Evolutionary conservation across 2,113 vertebrate genomes (phyloP).

Genomic region (Micronycteris hirsuta): DNA sequence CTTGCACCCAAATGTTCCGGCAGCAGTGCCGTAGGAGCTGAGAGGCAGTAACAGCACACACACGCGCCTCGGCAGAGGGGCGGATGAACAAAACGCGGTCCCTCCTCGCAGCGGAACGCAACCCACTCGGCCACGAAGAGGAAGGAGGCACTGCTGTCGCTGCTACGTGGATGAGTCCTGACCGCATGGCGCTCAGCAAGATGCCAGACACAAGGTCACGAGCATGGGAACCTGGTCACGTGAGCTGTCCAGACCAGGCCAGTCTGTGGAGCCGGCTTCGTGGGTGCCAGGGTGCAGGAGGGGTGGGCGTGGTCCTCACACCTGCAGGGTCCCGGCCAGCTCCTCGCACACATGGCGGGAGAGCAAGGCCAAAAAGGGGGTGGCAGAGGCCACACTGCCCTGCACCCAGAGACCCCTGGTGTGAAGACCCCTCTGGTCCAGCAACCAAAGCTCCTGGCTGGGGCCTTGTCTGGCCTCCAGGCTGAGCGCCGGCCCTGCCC

Average conservation of each 20-base stretch:
- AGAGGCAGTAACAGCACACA: rapidly evolving
- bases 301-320: not conserved
- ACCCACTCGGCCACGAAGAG: rapidly evolving
- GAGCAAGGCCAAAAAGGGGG: not conserved
- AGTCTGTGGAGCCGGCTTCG: rapidly evolving
- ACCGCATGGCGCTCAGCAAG: rapidly evolving
- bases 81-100: rapidly evolving
- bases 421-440: not conserved
- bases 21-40: rapidly evolving
- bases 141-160: rapidly evolving
- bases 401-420: not conserved
- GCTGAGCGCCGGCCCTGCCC: not conserved
- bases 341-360: rapidly evolving
- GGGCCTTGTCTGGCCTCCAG: not conserved
- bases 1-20: rapidly evolving
- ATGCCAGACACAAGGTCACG: rapidly evolving
- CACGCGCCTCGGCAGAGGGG: rapidly evolving
- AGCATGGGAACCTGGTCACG: rapidly evolving
- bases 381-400: rapidly evolving
- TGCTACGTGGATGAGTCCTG: rapidly evolving
- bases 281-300: not conserved
- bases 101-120: rapidly evolving
- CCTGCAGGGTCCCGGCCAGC: not conserved
- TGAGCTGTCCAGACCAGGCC: not conserved
- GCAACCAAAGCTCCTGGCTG: not conserved